phyloP scores from a whole-genome alignment of 2,797 vertebrate species.

The Lophius americanus region DNA sequence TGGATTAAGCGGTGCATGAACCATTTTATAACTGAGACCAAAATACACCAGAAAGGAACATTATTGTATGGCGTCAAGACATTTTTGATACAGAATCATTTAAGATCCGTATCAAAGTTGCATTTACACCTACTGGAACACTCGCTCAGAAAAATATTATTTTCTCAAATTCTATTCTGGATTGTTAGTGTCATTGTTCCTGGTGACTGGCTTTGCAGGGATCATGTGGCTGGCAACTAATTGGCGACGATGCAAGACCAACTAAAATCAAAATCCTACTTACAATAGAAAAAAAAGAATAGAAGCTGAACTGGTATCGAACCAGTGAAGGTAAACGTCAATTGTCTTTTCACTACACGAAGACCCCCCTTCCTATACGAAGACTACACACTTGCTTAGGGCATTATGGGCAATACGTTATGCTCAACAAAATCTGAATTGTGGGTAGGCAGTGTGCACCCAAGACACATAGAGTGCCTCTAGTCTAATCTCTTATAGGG shows the following conservation, averaged over 20 bases:
- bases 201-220: slow-evolving; percentile 19
- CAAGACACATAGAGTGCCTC: too few species aligned
- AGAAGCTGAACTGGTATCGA: not conserved
- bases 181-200: slow-evolving; percentile 48
- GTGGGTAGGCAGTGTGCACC: too few species aligned
- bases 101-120: slow-evolving; percentile 27
- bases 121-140: slow-evolving; percentile 7
- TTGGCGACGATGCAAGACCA: too few species aligned
- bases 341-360: not conserved
- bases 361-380: not conserved
- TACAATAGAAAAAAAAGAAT: too few species aligned
- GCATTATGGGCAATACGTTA: too few species aligned
- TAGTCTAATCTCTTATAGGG: too few species aligned
- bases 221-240: slow-evolving; percentile 2
- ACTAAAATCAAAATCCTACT: too few species aligned
- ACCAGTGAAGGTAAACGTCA: not conserved
- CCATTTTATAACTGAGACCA: slow-evolving; percentile 22
- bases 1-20: slow-evolving; percentile 20
- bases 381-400: too few species aligned
- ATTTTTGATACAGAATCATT: too few species aligned
- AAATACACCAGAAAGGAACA: slow-evolving; percentile 10
- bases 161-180: slow-evolving; percentile 19
- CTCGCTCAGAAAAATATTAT: slow-evolving; percentile 10
- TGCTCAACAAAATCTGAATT: too few species aligned
- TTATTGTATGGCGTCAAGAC: not conserved